Percentiles rank a stretch among this genome's conserved stretches.
Conservation (phyloP, 2,888 invertebrate species). For the Drosophila tripunctata region DNA sequence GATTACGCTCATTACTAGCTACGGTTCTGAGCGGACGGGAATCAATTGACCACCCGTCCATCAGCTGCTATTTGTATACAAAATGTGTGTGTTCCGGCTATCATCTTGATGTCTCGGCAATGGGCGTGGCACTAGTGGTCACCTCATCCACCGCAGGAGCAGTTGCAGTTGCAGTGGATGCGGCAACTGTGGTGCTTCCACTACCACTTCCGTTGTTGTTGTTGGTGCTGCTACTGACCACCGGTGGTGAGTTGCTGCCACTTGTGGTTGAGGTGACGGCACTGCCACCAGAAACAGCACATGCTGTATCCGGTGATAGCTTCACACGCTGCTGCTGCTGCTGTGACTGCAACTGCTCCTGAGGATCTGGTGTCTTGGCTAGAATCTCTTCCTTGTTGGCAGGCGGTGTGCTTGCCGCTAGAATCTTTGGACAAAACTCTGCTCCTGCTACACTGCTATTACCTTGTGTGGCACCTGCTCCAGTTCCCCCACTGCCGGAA, state of each 20-base stretch:
- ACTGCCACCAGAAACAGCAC: slow-evolving; percentile 19
- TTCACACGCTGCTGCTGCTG: slow-evolving; percentile 24
- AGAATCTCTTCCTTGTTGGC: slow-evolving; percentile 14
- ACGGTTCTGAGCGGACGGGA: slow-evolving; percentile 9
- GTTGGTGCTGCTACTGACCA: slow-evolving; percentile 83
- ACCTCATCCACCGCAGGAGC: slow-evolving; percentile 69
- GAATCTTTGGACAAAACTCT: slow-evolving; percentile 53
- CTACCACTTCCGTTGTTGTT: no score
- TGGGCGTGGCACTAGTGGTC: slow-evolving; percentile 79
- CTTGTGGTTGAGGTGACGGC: slow-evolving; percentile 83
- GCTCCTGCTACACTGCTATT: slow-evolving; percentile 49
- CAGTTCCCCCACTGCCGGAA: slow-evolving; percentile 11
- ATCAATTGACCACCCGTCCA: no score
- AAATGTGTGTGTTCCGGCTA: not conserved
- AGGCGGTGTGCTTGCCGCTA: slow-evolving; percentile 34
- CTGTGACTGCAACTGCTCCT: slow-evolving; percentile 11
- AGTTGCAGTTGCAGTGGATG: slow-evolving; percentile 7
- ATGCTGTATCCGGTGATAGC: slow-evolving; percentile 37
- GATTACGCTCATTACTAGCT: slow-evolving; percentile 31
- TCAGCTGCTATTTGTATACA: no score
- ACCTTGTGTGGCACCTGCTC: slow-evolving; percentile 49
- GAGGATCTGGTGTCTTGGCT: not conserved
- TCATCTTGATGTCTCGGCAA: slow-evolving; percentile 63
- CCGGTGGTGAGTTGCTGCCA: slow-evolving; percentile 81
- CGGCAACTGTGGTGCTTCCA: slow-evolving; percentile 27